Evolutionary conservation across 2,888 invertebrate species (phyloP), one percentile per base, ranked within the genome.

Genomic region (Aphodius sticticus): DNA sequence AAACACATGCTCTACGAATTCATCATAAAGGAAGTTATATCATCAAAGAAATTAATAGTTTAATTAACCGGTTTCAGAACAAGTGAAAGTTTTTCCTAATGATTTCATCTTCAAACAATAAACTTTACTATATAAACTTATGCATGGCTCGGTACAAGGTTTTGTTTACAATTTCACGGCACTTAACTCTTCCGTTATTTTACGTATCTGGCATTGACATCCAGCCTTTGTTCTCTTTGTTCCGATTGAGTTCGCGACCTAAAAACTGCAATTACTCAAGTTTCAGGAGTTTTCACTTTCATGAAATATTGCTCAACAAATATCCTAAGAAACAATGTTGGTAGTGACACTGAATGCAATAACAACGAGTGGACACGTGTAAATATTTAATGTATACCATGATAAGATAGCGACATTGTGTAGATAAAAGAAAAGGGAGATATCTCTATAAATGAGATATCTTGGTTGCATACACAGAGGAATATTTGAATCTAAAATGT

Each of bases 111-210:
- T 53, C 53, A 9, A 53, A 53, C 53, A 53, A 53, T 53, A 26
- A 26, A 26, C 26, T 26, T 26, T 26, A 26, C 26, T 53, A 53
- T 53, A 53, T 53, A 53, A 3, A 3, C 53, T 53, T 53, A 53
- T 2, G 53, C 53, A 53, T 53, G 53, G 12, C 6, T 53, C 53
- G 1, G 53, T 9, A 53, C 53, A 53, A 9, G 53, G 53, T 53
- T 53, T 53, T 53, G 53, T 53, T 53, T 53, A 53, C 53, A 53
- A 53, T 53, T 53, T 53, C 53, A 53, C 53, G 53, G 53, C 53
- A 53, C 53, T 53, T 53, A 53, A 53, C 53, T 53, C 53, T 53
- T 53, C 53, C 53, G 53, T 53, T 53, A 53, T 53, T 53, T 53
- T 53, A 53, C 53, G 53, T 12, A 53, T 53, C 53, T 53, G 53